Evolutionary conservation across 2,797 vertebrate species (phyloP), one percentile per base, ranked within the genome.

Genomic region (Takifugu ocellatus): DNA sequence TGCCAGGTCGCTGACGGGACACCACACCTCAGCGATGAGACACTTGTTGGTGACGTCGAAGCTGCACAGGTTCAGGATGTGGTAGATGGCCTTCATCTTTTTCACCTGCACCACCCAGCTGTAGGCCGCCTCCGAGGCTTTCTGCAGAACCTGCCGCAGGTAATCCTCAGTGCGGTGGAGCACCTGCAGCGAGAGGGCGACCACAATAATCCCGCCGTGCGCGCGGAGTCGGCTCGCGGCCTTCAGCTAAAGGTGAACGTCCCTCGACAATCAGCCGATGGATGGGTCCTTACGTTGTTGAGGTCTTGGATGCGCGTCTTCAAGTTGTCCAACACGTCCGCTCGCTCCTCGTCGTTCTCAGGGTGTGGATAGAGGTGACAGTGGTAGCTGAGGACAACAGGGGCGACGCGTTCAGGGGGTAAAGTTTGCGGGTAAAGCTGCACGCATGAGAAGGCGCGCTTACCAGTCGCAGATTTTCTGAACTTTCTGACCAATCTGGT

Each of bases 71-170:
- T 96, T 99, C 56, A 99, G 91, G 61, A 94, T 95, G 11, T 99
- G 97, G 80, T 98, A 98, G 70, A 99, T 94, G 9, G 97, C 95
- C 82, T 99, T 99, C 96, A 97, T 98, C 86, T 99, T 99, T 80
- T 94, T 95, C 82, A 99, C 95, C 66, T 97, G 95, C 56, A 96
- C 79, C 1, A 94, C 92, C 84, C 94, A 97, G 0, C 89, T 87
- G n/a, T 88, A 94, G 54, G 94, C 89, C 0, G 95, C 95, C 80
- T 98, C 95, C 0, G 96, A 94, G 0, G 97, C 97, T 66, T 96
- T 97, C 63, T 93, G 94, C 62, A 99, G 83, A 16, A 98, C 95
- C 73, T 99, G 96, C 80, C 91, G 91, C 69, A 99, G 75, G 61
- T 99, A 99, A 53, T 99, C 97, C 72, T 98, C 97, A 0, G 97